These are phyloP conservation scores for Limulus polyphemus DNA, from an alignment of 2,888 invertebrate genomes.

Conservation along the genomic window DNA sequence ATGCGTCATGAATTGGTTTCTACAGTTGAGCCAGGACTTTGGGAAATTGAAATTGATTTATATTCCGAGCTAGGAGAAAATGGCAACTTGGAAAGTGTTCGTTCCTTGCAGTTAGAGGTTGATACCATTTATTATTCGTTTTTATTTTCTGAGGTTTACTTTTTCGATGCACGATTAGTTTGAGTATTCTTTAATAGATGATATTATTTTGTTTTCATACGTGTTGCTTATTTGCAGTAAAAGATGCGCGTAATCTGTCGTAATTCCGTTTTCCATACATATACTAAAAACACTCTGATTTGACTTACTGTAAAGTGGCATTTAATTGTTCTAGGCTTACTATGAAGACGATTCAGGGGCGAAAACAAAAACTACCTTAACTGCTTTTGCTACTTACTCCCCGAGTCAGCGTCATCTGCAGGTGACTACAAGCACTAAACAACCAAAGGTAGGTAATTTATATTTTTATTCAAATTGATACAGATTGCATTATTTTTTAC, in stretches of 20 bases:
- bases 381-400: slow-evolving; percentile 65
- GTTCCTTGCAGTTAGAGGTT: neutral
- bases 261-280: too few relatives aligned
- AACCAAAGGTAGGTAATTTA: slow-evolving; percentile 49
- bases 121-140: too few relatives aligned
- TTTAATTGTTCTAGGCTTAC: slow-evolving; percentile 40
- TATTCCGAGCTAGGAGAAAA: slow-evolving; percentile 40
- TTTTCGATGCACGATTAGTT: too few relatives aligned
- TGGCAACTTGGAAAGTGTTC: slow-evolving; percentile 10
- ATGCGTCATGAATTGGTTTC: slow-evolving; percentile 50
- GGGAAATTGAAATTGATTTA: slow-evolving; percentile 69
- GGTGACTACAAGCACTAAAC: slow-evolving; percentile 67
- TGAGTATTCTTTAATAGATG: too few relatives aligned
- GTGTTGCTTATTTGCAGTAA: too few relatives aligned
- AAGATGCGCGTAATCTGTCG: too few relatives aligned
- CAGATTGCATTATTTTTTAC: too few relatives aligned
- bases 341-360: slow-evolving; percentile 56
- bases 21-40: slow-evolving; percentile 57
- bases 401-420: slow-evolving; percentile 69
- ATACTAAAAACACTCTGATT: too few relatives aligned
- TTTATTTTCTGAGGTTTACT: too few relatives aligned
- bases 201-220: too few relatives aligned
- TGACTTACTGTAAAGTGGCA: too few relatives aligned
- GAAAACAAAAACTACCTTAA: slow-evolving; percentile 52
- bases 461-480: too few relatives aligned